phyloP scores from a whole-genome alignment of 37 sponge, comb jelly and placozoan genomes.

The Hexactinellida sp. region DNA sequence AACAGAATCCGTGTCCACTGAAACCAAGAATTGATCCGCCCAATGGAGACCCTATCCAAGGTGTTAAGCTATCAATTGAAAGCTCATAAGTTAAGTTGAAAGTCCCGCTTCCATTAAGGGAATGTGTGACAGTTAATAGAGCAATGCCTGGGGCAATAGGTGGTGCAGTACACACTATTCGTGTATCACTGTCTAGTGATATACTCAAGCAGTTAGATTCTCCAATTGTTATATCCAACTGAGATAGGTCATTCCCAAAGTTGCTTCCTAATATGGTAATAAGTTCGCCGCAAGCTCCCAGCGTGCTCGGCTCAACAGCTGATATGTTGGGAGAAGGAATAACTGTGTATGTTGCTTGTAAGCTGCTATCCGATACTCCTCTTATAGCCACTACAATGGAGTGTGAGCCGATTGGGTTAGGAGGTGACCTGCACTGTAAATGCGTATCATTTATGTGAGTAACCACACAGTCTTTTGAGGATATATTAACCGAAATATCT shows the following conservation, averaged over 20 bases:
- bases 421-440: background rate
- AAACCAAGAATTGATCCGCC: background rate
- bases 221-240: background rate
- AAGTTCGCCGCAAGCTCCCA: background rate
- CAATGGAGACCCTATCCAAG: background rate
- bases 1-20: conserved; percentile 2
- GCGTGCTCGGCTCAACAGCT: background rate
- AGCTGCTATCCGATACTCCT: background rate
- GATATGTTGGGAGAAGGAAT: background rate
- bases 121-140: background rate
- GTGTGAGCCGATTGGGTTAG: background rate
- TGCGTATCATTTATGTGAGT: background rate
- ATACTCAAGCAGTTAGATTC: background rate
- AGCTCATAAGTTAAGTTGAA: background rate
- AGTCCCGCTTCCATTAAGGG: background rate
- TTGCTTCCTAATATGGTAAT: conserved; percentile 1
- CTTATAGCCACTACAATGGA: background rate
- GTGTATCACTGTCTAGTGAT: background rate
- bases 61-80: background rate
- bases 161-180: background rate
- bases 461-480: background rate
- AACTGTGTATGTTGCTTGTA: background rate
- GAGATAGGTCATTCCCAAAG: background rate
- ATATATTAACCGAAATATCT: background rate
- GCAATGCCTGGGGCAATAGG: background rate